Evolutionary conservation across 2,113 vertebrate species (phyloP), one percentile per base, ranked within the genome.

Genomic region (Chloropsis cyanopogon): DNA sequence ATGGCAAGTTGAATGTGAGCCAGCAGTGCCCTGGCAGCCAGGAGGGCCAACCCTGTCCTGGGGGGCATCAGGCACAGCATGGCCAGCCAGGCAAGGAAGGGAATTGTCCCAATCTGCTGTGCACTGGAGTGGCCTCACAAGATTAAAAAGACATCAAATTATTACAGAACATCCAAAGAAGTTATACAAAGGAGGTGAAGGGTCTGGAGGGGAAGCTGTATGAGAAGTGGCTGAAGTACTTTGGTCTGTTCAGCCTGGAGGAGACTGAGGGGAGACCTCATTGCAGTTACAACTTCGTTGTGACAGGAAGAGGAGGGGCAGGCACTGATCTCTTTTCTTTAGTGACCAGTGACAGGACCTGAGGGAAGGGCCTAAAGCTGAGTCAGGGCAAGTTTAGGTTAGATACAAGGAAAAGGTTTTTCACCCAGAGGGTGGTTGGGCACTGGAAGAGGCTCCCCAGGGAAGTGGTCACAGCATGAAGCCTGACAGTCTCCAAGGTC

Each of bases 51-150:
- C 5, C 2, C 0, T 80, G 66, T 18, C 68, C 37, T 44, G 59
- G 4, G 42, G 37, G 0, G 33, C 59, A 23, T 16, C 37, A 50
- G 50, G 57, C 42, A 12, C 31, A 64, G 50, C 35, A 57, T 33
- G 3, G 8, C 13, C 50, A 49, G 44, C 14, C 1, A 1, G 31
- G 18, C 17, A 19, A 65, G 33, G 44, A 29, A 79, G 41, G 9
- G 42, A 18, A 66, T 39, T 65, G 44, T 81, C 12, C 59, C 1
- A 2, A 37, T 37, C 26, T 88, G 18, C 50, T 65, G 50, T 65
- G 23, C 2, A 1, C 22, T 60, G 41, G 15, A 1, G 15, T 0
- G 0, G 14, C 50, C 66, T 81, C 26, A 65, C 25, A 65, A 50
- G 12, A 33, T 28, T 37, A 42, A 37, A 44, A 44, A 44, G 8